phyloP scores from a whole-genome alignment of 2,797 vertebrate genomes.

The Cossypha niveicapilla region DNA sequence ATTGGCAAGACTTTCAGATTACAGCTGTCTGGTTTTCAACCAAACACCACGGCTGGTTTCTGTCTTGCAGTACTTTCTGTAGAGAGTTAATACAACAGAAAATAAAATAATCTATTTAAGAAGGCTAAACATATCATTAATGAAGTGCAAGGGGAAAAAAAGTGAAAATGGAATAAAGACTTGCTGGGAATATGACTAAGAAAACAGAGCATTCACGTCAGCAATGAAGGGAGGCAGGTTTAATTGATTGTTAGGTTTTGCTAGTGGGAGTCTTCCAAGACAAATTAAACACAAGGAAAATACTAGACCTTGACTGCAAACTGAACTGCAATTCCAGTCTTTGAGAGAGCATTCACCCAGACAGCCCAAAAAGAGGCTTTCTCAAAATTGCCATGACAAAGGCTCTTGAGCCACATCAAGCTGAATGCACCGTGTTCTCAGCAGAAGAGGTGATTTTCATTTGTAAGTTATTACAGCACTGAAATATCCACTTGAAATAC shows the following conservation, averaged over 20 bases:
- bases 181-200: not conserved
- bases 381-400: not conserved
- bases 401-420: not conserved
- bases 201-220: not conserved
- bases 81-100: not conserved
- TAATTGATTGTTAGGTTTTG: not conserved
- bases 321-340: not conserved
- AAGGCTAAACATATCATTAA: not conserved
- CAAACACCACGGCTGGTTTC: not conserved
- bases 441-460: constrained; percentile 2
- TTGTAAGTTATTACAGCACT: not conserved
- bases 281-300: not conserved
- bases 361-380: not conserved
- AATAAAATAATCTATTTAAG: not conserved
- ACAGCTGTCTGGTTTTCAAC: not conserved
- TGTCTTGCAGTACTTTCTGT: not conserved
- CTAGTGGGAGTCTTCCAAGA: not conserved
- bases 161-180: not conserved
- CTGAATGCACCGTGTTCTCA: not conserved
- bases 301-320: not conserved
- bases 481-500: constrained; percentile 20
- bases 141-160: not conserved
- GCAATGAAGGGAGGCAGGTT: not conserved
- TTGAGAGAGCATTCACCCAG: not conserved
- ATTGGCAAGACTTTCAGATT: not conserved